Evolutionary conservation across 2,797 vertebrate genomes (phyloP), one percentile per base, ranked within the genome.

Genomic region (Nannoperca australis): DNA sequence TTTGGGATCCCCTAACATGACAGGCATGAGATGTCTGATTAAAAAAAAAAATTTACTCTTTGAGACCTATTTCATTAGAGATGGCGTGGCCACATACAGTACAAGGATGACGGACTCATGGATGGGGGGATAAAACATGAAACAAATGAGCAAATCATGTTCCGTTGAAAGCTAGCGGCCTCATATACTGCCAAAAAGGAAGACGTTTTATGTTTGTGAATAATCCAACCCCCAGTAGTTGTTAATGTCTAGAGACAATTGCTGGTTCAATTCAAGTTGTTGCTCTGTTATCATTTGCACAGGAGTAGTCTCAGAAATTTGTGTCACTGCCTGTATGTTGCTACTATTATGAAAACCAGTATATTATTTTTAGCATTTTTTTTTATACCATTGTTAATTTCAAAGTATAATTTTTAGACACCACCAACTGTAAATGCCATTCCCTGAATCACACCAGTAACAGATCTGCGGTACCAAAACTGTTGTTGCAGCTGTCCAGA

Each of bases 211-310:
- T 97, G 96, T 97, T 98, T 98, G 97, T 99, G 97, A 99, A 98
- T 98, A 97, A 91, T 95, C 96, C 96, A 96, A 95, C 95, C 96
- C 96, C 96, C 97, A 94, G 96, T 99, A 97, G 98, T 97, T 96
- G 96, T 97, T 94, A 95, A 96, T 96, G 96, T 97, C 89, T 98
- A 98, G 97, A 97, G 96, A 97, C 97, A 96, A 97, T 98, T 99
- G 97, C 97, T 97, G 97, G 96, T 97, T 97, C 97, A 97, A 96
- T 97, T 99, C 96, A 97, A 97, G 96, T 98, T 97, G 97, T 99
- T 97, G 97, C 96, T 98, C 97, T 97, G 96, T 97, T 97, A 95
- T 98, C 96, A 97, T 98, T 98, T 99, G 97, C 97, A 98, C 97
- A 98, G 96, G 95, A 97, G 96, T 98, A 97, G 97, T 96, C 96